These are phyloP conservation scores for Oreochromis aureus DNA, from an alignment of 2,113 vertebrate genomes.

Conservation along the genomic window DNA sequence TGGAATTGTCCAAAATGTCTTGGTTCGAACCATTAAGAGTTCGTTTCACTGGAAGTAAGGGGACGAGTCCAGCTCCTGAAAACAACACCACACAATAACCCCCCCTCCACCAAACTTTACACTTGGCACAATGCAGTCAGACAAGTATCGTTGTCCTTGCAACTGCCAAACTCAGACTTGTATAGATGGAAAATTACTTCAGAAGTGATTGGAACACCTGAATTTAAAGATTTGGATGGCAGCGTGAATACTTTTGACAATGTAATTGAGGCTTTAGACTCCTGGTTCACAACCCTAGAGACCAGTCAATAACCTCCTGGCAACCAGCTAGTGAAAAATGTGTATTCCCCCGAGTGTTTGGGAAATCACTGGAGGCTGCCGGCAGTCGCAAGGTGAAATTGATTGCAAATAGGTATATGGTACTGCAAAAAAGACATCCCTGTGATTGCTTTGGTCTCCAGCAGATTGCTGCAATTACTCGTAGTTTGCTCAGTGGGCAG, in stretches of 20 bases:
- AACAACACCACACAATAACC: not conserved
- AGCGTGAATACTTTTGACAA: not conserved
- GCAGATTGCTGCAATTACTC: not conserved
- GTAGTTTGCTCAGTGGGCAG: not conserved
- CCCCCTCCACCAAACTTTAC: not conserved
- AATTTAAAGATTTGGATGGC: not conserved
- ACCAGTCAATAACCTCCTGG: not conserved
- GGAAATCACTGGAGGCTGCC: not conserved
- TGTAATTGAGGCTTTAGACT: not conserved
- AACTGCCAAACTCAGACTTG: not conserved
- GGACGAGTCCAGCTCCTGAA: not conserved
- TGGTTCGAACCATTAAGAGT: not conserved
- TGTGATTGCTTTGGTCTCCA: not conserved
- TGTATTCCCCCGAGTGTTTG: not conserved
- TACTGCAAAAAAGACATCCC: not conserved
- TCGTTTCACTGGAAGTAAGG: not conserved
- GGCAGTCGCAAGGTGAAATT: not conserved
- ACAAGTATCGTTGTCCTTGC: not conserved
- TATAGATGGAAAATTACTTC: not conserved
- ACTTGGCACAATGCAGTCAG: not conserved
- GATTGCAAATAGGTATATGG: not conserved
- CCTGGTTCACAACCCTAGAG: not conserved
- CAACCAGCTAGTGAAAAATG: not conserved
- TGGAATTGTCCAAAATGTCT: not conserved
- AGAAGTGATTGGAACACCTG: not conserved